Evolutionary conservation across 2,797 vertebrate species (phyloP).

Genomic region (Miichthys miiuy): DNA sequence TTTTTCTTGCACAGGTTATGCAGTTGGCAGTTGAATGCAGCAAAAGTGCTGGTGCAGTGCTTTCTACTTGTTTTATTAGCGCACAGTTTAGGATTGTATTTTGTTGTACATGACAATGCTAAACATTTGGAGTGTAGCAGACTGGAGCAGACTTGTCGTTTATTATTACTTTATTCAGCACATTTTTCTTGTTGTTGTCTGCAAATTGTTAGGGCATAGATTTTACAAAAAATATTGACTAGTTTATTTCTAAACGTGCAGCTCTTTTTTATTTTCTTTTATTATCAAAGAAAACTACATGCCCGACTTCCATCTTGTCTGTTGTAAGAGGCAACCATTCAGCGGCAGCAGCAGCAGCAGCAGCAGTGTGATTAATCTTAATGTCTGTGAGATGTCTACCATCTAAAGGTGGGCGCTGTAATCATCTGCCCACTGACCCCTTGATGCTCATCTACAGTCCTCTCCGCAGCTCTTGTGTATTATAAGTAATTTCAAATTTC

Average conservation of each 20-base stretch:
- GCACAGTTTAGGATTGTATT: slow-evolving; percentile 50
- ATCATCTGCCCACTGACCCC: slow-evolving; percentile 89
- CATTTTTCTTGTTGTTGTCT: slow-evolving; percentile 21
- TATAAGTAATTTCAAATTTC: slow-evolving; percentile 74
- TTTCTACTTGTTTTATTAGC: slow-evolving; percentile 53
- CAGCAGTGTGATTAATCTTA: slow-evolving; percentile 85
- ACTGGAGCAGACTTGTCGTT: slow-evolving; percentile 16
- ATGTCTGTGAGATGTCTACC: slow-evolving; percentile 78
- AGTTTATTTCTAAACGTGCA: slow-evolving; percentile 16
- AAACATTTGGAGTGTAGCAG: slow-evolving; percentile 35
- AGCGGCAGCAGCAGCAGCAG: slow-evolving; percentile 19
- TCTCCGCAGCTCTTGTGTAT: slow-evolving; percentile 60
- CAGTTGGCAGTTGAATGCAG: slow-evolving; percentile 26
- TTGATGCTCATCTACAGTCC: slow-evolving; percentile 73
- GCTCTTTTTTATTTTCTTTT: slow-evolving; percentile 24
- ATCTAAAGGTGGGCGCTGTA: slow-evolving; percentile 83
- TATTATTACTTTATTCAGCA: slow-evolving; percentile 44
- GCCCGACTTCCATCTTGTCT: slow-evolving; percentile 16
- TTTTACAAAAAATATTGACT: slow-evolving; percentile 11
- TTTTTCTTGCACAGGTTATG: slow-evolving; percentile 34
- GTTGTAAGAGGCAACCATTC: slow-evolving; percentile 41
- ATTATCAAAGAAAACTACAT: slow-evolving; percentile 9
- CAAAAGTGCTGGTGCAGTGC: slow-evolving; percentile 51
- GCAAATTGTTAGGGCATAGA: not conserved
- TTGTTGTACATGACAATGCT: slow-evolving; percentile 53